Conservation (phyloP, 2,113 vertebrate genomes). For the Lanius ludovicianus region DNA sequence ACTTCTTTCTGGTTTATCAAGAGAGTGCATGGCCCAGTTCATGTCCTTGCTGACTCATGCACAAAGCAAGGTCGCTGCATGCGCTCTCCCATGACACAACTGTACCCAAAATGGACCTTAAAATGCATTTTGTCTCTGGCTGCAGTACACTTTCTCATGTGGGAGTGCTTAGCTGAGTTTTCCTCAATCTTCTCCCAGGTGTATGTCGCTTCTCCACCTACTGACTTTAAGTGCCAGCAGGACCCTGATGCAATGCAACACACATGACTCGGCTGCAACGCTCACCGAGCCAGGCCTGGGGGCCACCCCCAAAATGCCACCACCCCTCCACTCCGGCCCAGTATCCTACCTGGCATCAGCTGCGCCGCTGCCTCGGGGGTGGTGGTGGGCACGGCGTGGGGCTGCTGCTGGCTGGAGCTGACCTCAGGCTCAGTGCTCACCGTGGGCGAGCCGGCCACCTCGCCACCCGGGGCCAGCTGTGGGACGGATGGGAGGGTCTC, state of each 20-base stretch:
- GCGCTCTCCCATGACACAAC: background rate
- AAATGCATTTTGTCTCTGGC: background rate
- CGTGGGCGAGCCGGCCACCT: slow-evolving; percentile 68
- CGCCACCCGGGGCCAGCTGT: slow-evolving; percentile 58
- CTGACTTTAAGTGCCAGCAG: accelerated
- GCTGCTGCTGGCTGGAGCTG: slow-evolving; percentile 82
- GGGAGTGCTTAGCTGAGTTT: background rate
- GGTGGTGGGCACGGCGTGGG: slow-evolving; percentile 13
- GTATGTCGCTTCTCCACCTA: background rate
- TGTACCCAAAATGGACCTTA: background rate
- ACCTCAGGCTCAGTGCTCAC: slow-evolving; percentile 81
- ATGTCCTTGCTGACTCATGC: accelerated
- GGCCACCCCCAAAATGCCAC: accelerated
- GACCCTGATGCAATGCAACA: accelerated
- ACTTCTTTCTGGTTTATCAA: background rate
- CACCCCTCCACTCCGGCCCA: accelerated
- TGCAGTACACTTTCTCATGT: accelerated
- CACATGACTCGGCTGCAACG: accelerated
- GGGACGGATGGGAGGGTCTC: slow-evolving; percentile 67
- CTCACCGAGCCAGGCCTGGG: accelerated
- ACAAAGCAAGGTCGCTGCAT: accelerated
- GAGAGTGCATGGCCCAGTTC: accelerated
- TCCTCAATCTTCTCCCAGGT: background rate
- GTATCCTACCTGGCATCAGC: slow-evolving; percentile 78
- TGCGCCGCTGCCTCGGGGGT: slow-evolving; percentile 70